Evolutionary conservation across 2,888 invertebrate species (phyloP).

Genomic region (Pherbina coryleti): DNA sequence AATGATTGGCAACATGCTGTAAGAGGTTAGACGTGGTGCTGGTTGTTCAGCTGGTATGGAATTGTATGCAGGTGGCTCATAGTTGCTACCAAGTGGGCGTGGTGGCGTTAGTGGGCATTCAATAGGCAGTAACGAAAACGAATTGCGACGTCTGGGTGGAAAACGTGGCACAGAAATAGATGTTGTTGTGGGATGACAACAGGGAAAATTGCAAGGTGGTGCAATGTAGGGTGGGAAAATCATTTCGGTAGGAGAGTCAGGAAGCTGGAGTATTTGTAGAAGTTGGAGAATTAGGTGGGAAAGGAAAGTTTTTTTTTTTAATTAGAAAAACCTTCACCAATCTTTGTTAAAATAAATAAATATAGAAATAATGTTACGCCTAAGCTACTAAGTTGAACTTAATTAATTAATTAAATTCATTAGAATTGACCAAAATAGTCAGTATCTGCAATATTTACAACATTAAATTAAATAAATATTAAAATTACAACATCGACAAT

Average conservation of each 20-base stretch:
- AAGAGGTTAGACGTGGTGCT: constrained; percentile 55
- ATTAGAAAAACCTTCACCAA: constrained; percentile 29
- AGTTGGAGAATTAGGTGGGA: constrained; percentile 32
- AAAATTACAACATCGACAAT: not conserved
- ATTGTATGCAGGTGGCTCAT: constrained; percentile 45
- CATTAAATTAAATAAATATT: not conserved
- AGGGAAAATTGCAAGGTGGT: constrained; percentile 67
- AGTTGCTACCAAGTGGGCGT: constrained; percentile 58
- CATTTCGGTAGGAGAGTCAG: constrained; percentile 68
- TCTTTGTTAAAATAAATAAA: not conserved
- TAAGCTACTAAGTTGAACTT: not conserved
- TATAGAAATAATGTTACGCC: not conserved
- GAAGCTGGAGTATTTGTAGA: constrained; percentile 57
- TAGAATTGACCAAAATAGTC: not conserved
- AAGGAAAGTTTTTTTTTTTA: constrained; percentile 49
- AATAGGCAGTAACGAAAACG: constrained; percentile 54
- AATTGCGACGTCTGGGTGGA: constrained; percentile 54
- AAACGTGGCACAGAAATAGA: constrained; percentile 65
- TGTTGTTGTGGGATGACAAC: constrained; percentile 65
- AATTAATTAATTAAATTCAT: not conserved
- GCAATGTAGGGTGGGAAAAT: constrained; percentile 69
- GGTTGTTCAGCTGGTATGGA: constrained; percentile 36
- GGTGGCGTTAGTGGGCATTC: constrained; percentile 60
- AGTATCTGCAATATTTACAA: not conserved
- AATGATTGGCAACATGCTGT: constrained; percentile 64